Evolutionary conservation across 2,888 invertebrate genomes (phyloP), one percentile per base, ranked within the genome.

Genomic region (Lasioglossum malachurum): DNA sequence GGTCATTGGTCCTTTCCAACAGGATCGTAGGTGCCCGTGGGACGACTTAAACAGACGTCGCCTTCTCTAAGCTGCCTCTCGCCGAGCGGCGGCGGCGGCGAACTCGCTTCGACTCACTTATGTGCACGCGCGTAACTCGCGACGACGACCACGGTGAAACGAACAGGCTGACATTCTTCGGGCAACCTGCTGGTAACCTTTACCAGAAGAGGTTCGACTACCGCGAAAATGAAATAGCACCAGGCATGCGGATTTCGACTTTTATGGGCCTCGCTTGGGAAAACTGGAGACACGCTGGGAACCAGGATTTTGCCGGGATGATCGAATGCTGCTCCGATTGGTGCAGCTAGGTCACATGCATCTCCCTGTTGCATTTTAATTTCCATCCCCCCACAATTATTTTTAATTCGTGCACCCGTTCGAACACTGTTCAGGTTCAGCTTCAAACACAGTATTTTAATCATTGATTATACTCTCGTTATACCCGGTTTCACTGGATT

Each of bases 1-100:
- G 82, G 88, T 87, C 90, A 93, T 94, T 93, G 93, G 91, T 89
- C 89, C 88, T 88, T 92, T 92, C 91, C 90, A 86, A 46, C 82
- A 78, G 87, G 87, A 87, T 87, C 87, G 69, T 64, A 69, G 84
- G 78, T 87, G 87, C 87, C 87, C 87, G 87, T 88, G 84, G 87
- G 87, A 88, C 87, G 83, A 75, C 82, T 82, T 82, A 82, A 81
- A 86, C 79, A 83, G 82, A 76, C 87, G 72, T 84, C 69, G 82
- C 69, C 75, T 76, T 46, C 67, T 75, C 71, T 44, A 49, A 73
- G 71, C 79, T 77, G 57, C 49, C 38, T 38, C 69, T 69, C 69
- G 69, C 23, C 69, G 38, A 46, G 72, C 27, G 64, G 41, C 19
- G n/a, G 19, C 64, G 31, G 19, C 64, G 31, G 31, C 64, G 64